Percentiles rank a stretch among this genome's conserved stretches.
Evolutionary conservation across 1,140 invertebrate genomes (phyloP).

Genomic region (Dysdera silvatica): DNA sequence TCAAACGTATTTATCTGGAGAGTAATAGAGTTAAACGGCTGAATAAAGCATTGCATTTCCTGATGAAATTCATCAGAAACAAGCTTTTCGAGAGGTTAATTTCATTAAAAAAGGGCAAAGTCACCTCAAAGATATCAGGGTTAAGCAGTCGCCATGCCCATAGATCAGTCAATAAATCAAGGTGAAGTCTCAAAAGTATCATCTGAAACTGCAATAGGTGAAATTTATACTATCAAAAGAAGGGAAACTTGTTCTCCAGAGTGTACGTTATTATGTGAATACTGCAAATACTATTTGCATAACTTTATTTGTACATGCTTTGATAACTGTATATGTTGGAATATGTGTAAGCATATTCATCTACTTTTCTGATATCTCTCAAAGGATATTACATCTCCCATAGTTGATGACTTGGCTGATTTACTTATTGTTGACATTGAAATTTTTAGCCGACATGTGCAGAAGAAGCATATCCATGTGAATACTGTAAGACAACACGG

Average conservation of each 20-base stretch:
- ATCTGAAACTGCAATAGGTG: not conserved
- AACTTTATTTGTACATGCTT: not conserved
- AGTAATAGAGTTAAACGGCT: not conserved
- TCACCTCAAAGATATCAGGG: too few relatives aligned
- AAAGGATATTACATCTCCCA: too few relatives aligned
- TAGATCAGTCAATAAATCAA: not conserved
- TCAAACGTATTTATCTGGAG: not conserved
- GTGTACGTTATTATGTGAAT: not conserved
- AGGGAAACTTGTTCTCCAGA: too few relatives aligned
- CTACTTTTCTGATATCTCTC: too few relatives aligned
- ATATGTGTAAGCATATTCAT: constrained; percentile 4
- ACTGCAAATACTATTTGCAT: not conserved
- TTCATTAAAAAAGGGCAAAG: not conserved
- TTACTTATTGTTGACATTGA: too few relatives aligned
- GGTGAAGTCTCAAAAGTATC: not conserved
- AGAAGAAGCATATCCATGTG: too few relatives aligned
- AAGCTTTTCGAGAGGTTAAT: not conserved
- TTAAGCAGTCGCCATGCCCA: not conserved
- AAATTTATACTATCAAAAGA: not conserved
- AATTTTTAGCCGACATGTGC: too few relatives aligned
- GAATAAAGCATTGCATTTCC: not conserved
- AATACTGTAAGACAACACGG: too few relatives aligned
- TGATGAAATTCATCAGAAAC: not conserved
- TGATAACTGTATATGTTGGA: not conserved
- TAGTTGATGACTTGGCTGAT: too few relatives aligned